Conservation (phyloP, 2,797 vertebrate species). For the Spondyliosoma cantharus region DNA sequence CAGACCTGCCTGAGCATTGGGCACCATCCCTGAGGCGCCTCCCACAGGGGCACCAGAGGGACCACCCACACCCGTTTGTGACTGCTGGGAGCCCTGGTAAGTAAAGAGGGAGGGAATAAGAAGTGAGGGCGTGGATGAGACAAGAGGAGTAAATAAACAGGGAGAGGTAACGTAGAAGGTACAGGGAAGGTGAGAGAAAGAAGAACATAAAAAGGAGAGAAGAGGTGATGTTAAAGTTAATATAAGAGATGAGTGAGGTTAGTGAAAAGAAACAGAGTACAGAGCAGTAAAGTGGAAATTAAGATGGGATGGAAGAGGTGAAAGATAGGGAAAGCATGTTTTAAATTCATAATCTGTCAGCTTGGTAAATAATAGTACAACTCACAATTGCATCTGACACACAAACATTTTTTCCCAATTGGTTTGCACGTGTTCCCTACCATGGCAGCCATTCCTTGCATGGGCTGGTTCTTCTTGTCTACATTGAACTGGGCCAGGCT, state of each 20-base stretch:
- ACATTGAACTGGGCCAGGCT: constrained; percentile 92
- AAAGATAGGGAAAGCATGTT: neutral
- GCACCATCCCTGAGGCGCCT: constrained; percentile 79
- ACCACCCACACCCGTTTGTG: constrained; percentile 84
- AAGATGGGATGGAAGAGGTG: neutral
- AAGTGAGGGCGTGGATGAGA: neutral
- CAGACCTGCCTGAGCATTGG: constrained; percentile 84
- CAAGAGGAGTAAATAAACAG: neutral
- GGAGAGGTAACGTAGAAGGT: neutral
- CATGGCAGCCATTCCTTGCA: constrained; percentile 92
- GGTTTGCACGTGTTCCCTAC: constrained; percentile 78
- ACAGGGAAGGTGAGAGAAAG: neutral
- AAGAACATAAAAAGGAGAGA: neutral
- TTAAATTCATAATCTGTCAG: neutral
- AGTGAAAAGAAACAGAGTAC: neutral
- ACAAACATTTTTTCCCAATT: neutral
- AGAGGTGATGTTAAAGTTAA: neutral
- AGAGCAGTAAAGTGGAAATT: neutral
- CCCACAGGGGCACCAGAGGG: constrained; percentile 73
- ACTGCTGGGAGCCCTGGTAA: constrained; percentile 88
- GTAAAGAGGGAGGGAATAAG: neutral
- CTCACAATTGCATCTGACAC: neutral
- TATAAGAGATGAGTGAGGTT: neutral
- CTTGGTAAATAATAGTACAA: neutral
- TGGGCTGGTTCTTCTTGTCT: constrained; percentile 94